A percentile compares a stretch with the other conserved stretches of the same genome.
Evolutionary conservation across 1,140 invertebrate genomes (phyloP).

Genomic region (Caerostris darwini): DNA sequence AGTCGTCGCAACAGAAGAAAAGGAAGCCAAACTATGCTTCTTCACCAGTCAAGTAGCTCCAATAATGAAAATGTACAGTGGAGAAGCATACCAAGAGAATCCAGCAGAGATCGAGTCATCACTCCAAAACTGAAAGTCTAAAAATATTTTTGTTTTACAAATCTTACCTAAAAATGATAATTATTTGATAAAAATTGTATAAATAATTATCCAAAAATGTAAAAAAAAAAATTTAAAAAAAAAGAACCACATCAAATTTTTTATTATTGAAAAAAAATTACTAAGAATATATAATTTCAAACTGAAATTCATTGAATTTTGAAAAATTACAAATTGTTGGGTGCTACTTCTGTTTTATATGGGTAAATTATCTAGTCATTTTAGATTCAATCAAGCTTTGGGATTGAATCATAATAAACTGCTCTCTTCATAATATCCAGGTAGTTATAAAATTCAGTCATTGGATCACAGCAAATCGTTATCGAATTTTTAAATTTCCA

Average conservation of each 20-base stretch:
- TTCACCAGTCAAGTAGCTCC: slow-evolving; percentile 64
- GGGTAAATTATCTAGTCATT: slow-evolving; percentile 57
- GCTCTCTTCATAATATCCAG: background rate
- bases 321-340: slow-evolving; percentile 51
- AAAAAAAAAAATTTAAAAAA: background rate
- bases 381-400: background rate
- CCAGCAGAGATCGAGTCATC: slow-evolving; percentile 73
- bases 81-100: slow-evolving; percentile 74
- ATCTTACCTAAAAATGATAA: slow-evolving; percentile 12
- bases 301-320: background rate
- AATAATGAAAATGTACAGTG: slow-evolving; percentile 67
- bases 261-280: background rate
- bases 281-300: slow-evolving; percentile 25
- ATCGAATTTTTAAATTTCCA: background rate
- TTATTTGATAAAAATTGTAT: slow-evolving; percentile 36
- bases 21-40: slow-evolving; percentile 71
- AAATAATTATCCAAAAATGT: background rate
- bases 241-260: background rate
- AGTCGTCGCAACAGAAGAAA: slow-evolving; percentile 87
- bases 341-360: slow-evolving; percentile 54
- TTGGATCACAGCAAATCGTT: background rate
- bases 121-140: slow-evolving; percentile 73
- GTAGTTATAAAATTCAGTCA: background rate
- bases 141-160: slow-evolving; percentile 30
- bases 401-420: background rate